Evolutionary conservation across 2,888 invertebrate genomes (phyloP).

Genomic region (Lithophane semibrunnea): DNA sequence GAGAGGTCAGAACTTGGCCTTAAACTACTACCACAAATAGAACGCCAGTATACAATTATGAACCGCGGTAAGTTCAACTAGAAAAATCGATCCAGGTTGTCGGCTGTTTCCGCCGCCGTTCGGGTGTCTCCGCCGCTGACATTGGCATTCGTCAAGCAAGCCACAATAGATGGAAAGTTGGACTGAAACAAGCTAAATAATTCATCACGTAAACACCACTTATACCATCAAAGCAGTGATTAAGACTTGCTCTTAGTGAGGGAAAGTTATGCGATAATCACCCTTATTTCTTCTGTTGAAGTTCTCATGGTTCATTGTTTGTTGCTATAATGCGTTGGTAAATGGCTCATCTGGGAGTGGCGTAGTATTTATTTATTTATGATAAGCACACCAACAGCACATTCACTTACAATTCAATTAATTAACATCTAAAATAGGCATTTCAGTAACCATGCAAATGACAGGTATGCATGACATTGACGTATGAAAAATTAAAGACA

Average conservation of each 20-base stretch:
- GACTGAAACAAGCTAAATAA: constrained; percentile 64
- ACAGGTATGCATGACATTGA: no score
- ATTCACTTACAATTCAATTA: no score
- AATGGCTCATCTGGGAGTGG: neutral
- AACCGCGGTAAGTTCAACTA: constrained; percentile 80
- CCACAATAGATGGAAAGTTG: constrained; percentile 58
- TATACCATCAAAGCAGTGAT: constrained; percentile 55
- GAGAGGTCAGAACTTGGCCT: constrained; percentile 54
- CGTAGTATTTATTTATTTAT: no score
- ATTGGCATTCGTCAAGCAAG: constrained; percentile 69
- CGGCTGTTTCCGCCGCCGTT: constrained; percentile 71
- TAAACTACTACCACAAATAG: constrained; percentile 74
- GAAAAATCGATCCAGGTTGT: constrained; percentile 82
- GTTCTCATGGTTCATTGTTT: neutral
- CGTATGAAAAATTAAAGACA: no score
- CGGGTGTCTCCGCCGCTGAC: constrained; percentile 69
- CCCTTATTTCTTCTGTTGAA: constrained; percentile 9
- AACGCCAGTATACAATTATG: constrained; percentile 68
- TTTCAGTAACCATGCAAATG: no score
- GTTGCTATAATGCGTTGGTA: neutral
- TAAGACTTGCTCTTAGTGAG: constrained; percentile 3
- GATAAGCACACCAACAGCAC: no score
- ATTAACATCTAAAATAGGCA: no score
- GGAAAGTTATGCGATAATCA: constrained; percentile 15
- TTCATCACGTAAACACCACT: constrained; percentile 62